Conservation (phyloP, 2,113 vertebrate genomes). For the Carettochelys insculpta region DNA sequence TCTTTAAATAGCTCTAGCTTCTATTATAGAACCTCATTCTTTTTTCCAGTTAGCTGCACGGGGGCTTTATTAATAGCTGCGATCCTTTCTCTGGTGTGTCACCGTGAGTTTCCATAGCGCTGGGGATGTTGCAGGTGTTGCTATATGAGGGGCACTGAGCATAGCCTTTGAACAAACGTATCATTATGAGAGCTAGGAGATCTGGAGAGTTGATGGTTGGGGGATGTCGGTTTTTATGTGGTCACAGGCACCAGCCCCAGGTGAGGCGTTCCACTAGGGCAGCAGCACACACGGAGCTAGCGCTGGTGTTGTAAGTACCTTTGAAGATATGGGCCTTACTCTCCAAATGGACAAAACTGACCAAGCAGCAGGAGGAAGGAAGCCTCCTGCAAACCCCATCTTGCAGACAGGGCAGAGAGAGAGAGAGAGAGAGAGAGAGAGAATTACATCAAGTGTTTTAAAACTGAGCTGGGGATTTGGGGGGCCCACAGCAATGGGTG, state of each 20-base stretch:
- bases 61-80: conserved; percentile 48
- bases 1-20: conserved; percentile 48
- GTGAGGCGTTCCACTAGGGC: not conserved
- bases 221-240: not conserved
- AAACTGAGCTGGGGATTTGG: not conserved
- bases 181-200: not conserved
- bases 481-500: no score
- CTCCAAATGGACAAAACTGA: not conserved
- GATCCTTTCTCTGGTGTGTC: not conserved
- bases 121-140: fast-evolving
- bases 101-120: not conserved
- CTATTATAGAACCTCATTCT: conserved; percentile 33
- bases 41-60: not conserved
- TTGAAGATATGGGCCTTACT: not conserved
- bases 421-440: not conserved
- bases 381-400: not conserved
- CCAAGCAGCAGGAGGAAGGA: not conserved
- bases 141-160: not conserved
- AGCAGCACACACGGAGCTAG: no score
- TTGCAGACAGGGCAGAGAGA: not conserved
- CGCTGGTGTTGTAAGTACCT: not conserved
- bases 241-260: not conserved
- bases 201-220: not conserved
- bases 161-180: not conserved
- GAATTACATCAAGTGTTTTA: not conserved